These are phyloP conservation scores for Chlorodrepanis virens DNA, from an alignment of 2,113 vertebrate genomes.

Conservation along the genomic window DNA sequence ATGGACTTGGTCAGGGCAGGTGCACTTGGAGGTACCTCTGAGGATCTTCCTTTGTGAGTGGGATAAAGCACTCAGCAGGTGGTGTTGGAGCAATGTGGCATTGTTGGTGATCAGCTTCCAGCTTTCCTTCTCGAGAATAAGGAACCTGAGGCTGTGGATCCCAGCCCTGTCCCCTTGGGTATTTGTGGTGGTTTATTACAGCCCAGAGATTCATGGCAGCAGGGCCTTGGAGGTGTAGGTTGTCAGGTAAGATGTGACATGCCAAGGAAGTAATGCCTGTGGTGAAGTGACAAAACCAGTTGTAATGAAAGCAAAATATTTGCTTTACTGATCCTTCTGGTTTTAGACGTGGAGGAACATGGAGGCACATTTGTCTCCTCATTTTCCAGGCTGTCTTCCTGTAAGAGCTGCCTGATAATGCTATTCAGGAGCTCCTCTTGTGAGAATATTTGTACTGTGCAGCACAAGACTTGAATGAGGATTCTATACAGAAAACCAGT, in stretches of 20 bases:
- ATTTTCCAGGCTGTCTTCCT: background rate
- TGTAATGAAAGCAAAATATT: background rate
- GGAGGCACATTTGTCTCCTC: background rate
- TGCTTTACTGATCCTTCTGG: background rate
- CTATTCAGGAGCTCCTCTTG: background rate
- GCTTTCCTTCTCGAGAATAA: background rate
- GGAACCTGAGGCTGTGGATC: background rate
- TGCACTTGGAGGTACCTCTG: background rate
- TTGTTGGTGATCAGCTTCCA: background rate
- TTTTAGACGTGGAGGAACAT: background rate
- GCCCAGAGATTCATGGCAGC: background rate
- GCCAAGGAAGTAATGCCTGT: background rate
- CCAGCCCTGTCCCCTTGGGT: background rate
- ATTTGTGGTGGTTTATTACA: fast-evolving
- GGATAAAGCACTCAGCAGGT: background rate
- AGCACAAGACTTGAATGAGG: background rate
- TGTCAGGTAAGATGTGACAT: background rate
- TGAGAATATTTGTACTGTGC: background rate
- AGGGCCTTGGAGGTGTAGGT: background rate
- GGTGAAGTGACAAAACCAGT: background rate
- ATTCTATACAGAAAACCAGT: background rate
- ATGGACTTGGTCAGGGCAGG: background rate
- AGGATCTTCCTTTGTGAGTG: background rate
- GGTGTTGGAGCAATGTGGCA: background rate
- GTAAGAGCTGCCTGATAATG: background rate